Evolutionary conservation across 2,888 invertebrate species (phyloP).

Genomic region (Ectemnius cavifrons): DNA sequence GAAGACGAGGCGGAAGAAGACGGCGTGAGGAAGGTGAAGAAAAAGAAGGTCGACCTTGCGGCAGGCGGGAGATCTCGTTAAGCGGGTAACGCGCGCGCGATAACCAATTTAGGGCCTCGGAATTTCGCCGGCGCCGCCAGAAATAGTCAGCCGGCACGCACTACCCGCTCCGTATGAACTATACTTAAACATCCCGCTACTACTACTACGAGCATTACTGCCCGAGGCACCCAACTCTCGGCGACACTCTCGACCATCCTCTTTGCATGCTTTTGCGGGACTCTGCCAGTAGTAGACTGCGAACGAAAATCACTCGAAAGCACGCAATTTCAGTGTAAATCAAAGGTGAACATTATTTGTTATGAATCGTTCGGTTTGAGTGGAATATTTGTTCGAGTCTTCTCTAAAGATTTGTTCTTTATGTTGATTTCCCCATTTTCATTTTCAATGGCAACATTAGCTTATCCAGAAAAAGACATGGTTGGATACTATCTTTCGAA

Average conservation of each 20-base stretch:
- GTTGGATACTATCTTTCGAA: too few relatives aligned
- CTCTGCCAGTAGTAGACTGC: neutral
- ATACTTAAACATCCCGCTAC: constrained; percentile 59
- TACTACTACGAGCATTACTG: constrained; percentile 45
- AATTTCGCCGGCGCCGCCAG: constrained; percentile 73
- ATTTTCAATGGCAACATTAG: too few relatives aligned
- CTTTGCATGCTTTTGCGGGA: neutral
- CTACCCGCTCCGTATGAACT: constrained; percentile 56
- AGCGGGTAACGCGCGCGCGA: constrained; percentile 63
- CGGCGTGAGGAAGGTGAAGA: constrained; percentile 39
- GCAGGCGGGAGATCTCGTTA: constrained; percentile 63
- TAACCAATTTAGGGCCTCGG: constrained; percentile 76
- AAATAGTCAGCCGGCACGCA: constrained; percentile 68
- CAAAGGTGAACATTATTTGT: too few relatives aligned
- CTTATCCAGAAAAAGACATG: too few relatives aligned
- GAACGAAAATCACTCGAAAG: too few relatives aligned
- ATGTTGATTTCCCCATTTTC: too few relatives aligned
- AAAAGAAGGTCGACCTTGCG: constrained; percentile 67
- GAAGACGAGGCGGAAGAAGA: constrained; percentile 40
- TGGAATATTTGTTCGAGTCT: too few relatives aligned
- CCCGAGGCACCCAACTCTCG: neutral
- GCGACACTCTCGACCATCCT: neutral
- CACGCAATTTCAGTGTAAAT: too few relatives aligned
- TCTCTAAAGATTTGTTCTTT: too few relatives aligned
- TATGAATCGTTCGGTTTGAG: too few relatives aligned